These are phyloP conservation scores for Zootoca vivipara DNA, from an alignment of 2,113 vertebrate species.

Conservation along the genomic window DNA sequence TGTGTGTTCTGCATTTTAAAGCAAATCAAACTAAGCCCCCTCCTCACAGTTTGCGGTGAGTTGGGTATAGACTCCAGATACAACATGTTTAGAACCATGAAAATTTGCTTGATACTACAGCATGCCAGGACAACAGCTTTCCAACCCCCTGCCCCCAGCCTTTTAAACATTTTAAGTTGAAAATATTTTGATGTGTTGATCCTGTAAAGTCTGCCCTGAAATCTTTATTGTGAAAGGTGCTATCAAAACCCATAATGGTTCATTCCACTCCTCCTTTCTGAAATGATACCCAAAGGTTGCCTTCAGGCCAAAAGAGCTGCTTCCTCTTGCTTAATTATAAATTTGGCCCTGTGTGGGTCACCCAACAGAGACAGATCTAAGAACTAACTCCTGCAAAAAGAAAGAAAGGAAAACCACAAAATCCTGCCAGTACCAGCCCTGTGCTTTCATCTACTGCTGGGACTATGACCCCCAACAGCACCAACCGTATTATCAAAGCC, in stretches of 20 bases:
- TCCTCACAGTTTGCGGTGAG: not conserved
- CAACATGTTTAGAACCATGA: not conserved
- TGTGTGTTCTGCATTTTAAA: too few species aligned
- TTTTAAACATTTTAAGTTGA: not conserved
- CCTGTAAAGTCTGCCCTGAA: not conserved
- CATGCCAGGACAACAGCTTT: not conserved
- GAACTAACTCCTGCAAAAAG: not conserved
- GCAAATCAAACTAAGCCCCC: too few species aligned
- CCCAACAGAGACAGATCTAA: not conserved
- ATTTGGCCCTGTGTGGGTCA: not conserved
- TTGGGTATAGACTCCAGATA: not conserved
- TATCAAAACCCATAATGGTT: not conserved
- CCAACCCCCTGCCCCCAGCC: not conserved
- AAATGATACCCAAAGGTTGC: not conserved
- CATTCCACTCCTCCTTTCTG: not conserved
- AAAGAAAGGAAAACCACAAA: not conserved
- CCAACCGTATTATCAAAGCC: not conserved
- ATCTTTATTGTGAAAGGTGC: not conserved
- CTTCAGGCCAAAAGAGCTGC: not conserved
- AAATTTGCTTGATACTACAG: not conserved
- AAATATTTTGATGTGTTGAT: not conserved
- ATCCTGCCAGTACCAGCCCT: not conserved
- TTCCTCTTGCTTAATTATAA: not conserved
- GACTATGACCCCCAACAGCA: not conserved
- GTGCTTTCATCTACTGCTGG: not conserved